phyloP scores from a whole-genome alignment of 1,140 invertebrate species.

The Apocrypta bakeri region DNA sequence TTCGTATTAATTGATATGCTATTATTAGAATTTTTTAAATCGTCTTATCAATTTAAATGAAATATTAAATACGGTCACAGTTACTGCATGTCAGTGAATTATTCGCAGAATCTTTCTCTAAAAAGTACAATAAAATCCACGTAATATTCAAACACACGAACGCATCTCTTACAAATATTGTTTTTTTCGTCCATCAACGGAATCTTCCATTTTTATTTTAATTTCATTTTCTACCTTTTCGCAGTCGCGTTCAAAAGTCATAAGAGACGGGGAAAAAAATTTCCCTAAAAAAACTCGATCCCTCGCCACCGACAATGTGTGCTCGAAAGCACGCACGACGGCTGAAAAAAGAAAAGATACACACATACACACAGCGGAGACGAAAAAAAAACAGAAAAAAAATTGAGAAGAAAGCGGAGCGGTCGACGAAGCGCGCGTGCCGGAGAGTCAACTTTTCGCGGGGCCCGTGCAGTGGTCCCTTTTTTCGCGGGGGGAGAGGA shows the following conservation, averaged over 20 bases:
- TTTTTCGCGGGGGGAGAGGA: slow-evolving; percentile 3
- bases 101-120: too few species aligned
- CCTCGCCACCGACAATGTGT: neutral
- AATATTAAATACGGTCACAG: too few species aligned
- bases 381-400: slow-evolving; percentile 3
- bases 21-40: too few species aligned
- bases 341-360: neutral
- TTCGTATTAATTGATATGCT: too few species aligned
- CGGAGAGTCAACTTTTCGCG: slow-evolving; percentile 55
- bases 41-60: too few species aligned
- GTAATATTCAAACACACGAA: neutral
- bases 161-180: neutral
- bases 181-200: neutral
- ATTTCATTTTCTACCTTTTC: neutral
- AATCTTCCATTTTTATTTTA: neutral
- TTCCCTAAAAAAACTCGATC: neutral
- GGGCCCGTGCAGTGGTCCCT: neutral
- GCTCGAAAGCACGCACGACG: neutral
- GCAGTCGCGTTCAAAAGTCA: neutral
- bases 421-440: slow-evolving; percentile 12
- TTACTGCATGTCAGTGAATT: too few species aligned
- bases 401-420: slow-evolving; percentile 24
- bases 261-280: neutral
- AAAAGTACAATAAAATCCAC: too few species aligned
- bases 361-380: neutral